phyloP scores from a whole-genome alignment of 2,888 invertebrate genomes.

The Drosophila niveifrons region DNA sequence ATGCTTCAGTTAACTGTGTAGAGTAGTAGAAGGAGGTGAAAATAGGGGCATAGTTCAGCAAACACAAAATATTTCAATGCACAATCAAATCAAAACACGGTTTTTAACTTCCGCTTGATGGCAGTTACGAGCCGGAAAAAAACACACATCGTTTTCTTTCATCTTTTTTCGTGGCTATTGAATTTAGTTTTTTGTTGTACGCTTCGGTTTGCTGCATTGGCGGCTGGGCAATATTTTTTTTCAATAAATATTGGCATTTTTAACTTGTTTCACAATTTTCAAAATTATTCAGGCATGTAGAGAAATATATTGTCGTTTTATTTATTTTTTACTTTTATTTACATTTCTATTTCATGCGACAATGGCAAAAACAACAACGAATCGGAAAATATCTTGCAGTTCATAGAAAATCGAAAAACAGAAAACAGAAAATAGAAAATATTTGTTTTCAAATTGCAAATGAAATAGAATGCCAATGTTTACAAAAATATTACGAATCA shows the following conservation, averaged over 20 bases:
- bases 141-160: constrained; percentile 25
- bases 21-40: background rate
- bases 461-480: constrained; percentile 34
- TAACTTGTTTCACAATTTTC: constrained; percentile 65
- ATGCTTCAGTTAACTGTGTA: constrained; percentile 43
- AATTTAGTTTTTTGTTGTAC: constrained; percentile 39
- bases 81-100: constrained; percentile 80
- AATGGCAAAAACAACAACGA: constrained; percentile 28
- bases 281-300: constrained; percentile 75
- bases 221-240: constrained; percentile 58
- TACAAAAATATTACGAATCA: constrained; percentile 39
- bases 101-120: constrained; percentile 78
- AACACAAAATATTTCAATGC: constrained; percentile 64
- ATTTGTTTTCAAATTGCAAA: constrained; percentile 44
- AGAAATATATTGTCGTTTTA: constrained; percentile 57
- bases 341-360: constrained; percentile 55
- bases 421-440: constrained; percentile 37
- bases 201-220: constrained; percentile 26
- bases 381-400: constrained; percentile 15
- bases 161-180: constrained; percentile 14
- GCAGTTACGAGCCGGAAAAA: constrained; percentile 69
- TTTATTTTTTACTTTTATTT: constrained; percentile 66
- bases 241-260: constrained; percentile 76
- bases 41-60: constrained; percentile 28
- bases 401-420: constrained; percentile 23